Conservation (phyloP, 2,797 vertebrate species). For the Jordanella pulchra region DNA sequence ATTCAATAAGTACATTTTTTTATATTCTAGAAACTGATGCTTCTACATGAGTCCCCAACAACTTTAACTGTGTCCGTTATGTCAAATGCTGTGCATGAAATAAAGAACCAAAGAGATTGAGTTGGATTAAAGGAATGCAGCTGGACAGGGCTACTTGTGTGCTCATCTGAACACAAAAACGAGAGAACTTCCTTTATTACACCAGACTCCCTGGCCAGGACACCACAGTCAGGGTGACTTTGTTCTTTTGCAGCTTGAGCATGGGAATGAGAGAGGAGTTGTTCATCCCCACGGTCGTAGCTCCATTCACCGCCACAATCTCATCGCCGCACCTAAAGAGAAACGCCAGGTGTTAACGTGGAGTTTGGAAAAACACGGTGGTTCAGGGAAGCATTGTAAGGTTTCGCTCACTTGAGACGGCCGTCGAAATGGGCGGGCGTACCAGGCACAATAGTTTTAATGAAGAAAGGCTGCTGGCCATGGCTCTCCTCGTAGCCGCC, state of each 20-base stretch:
- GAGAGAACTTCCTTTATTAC: conserved; percentile 55
- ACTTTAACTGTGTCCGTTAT: neutral
- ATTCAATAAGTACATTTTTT: conserved; percentile 33
- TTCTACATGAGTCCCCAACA: neutral
- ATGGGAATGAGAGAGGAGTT: conserved; percentile 91
- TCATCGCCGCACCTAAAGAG: conserved; percentile 89
- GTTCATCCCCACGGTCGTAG: conserved; percentile 91
- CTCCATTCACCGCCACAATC: conserved; percentile 92
- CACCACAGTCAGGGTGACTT: conserved; percentile 89
- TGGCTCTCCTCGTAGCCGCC: conserved; percentile 92
- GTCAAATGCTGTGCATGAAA: conserved; percentile 5
- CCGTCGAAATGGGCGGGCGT: conserved; percentile 90
- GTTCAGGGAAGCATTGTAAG: neutral
- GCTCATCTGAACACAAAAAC: conserved; percentile 2
- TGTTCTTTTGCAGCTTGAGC: conserved; percentile 93
- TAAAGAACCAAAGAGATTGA: conserved; percentile 9
- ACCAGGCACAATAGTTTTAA: conserved; percentile 95
- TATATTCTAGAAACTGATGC: conserved; percentile 10
- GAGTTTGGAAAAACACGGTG: neutral
- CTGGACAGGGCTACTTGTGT: conserved; percentile 21
- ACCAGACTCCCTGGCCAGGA: conserved; percentile 91
- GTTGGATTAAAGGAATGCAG: conserved; percentile 22
- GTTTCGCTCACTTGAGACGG: conserved; percentile 86
- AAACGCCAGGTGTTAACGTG: neutral
- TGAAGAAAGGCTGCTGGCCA: conserved; percentile 94